Percentiles rank a stretch among this genome's conserved stretches.
phyloP scores from a whole-genome alignment of 1,140 invertebrate genomes.

The Ceratina calcarata region DNA sequence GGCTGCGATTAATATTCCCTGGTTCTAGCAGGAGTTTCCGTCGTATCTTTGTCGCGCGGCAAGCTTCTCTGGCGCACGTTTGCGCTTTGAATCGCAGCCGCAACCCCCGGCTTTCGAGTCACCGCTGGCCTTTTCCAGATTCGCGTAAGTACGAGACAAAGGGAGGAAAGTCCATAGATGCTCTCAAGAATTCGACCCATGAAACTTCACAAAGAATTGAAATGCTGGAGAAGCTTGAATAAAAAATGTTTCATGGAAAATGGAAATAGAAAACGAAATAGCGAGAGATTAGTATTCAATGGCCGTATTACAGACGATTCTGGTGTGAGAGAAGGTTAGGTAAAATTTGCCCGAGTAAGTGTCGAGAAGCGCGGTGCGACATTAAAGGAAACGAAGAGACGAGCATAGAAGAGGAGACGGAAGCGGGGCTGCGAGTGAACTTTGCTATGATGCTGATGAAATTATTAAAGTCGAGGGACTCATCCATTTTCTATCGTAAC shows the following conservation, averaged over 20 bases:
- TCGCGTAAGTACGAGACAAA: conserved; percentile 19
- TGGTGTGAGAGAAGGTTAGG: conserved; percentile 3
- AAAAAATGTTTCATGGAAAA: neutral
- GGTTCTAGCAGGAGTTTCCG: conserved; percentile 63
- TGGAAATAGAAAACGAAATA: conserved; percentile 1
- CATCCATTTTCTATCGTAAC: too few species aligned
- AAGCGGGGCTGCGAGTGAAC: neutral
- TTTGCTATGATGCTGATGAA: neutral
- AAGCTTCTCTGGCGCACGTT: conserved; percentile 49
- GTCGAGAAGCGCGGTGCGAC: neutral
- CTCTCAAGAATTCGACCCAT: neutral
- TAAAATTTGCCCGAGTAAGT: conserved; percentile 40
- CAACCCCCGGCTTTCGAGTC: conserved; percentile 48
- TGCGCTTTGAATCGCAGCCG: conserved; percentile 58
- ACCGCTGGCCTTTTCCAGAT: conserved; percentile 59
- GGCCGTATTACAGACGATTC: conserved; percentile 45
- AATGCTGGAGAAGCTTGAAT: too few species aligned
- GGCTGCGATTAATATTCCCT: conserved; percentile 77
- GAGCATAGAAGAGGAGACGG: conserved; percentile 5
- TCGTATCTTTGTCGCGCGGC: conserved; percentile 47
- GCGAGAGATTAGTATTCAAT: conserved; percentile 57
- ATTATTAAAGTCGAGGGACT: conserved; percentile 2
- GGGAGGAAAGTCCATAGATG: neutral
- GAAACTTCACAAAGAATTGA: neutral
- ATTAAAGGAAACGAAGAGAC: conserved; percentile 31